phyloP scores from a whole-genome alignment of 2,888 invertebrate genomes.

The Andrena bucephala region DNA sequence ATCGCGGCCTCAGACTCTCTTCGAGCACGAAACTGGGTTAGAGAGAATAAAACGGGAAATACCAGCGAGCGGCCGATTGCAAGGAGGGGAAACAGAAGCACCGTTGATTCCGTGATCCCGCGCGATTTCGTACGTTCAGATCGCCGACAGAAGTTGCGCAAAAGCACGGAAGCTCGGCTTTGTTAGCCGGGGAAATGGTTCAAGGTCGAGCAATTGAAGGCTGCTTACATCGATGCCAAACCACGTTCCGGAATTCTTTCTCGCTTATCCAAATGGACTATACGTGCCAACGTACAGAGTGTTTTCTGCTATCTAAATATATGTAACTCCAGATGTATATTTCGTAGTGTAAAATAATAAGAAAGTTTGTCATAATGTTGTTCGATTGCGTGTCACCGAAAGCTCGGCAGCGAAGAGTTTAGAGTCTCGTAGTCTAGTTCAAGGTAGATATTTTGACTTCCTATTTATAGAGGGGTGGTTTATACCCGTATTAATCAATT shows the following conservation, averaged over 20 bases:
- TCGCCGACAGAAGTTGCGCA: slow-evolving; percentile 30
- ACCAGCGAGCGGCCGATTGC: slow-evolving; percentile 60
- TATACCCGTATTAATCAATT: too few species aligned
- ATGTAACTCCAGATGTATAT: too few species aligned
- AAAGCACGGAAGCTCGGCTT: slow-evolving; percentile 43
- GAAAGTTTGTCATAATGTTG: too few species aligned
- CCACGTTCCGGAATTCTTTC: not conserved
- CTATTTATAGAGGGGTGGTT: too few species aligned
- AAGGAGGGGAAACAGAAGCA: slow-evolving; percentile 54
- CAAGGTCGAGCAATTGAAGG: slow-evolving; percentile 62
- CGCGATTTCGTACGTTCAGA: slow-evolving; percentile 44
- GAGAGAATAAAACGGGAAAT: slow-evolving; percentile 70
- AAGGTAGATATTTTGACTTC: too few species aligned
- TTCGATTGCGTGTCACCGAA: too few species aligned
- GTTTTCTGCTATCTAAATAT: too few species aligned
- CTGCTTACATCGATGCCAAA: slow-evolving; percentile 29
- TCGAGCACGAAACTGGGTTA: slow-evolving; percentile 67
- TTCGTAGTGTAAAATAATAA: too few species aligned
- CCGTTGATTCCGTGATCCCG: slow-evolving; percentile 44
- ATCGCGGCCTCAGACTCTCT: slow-evolving; percentile 46
- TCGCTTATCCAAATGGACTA: not conserved
- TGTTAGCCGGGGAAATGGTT: slow-evolving; percentile 57
- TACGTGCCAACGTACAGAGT: too few species aligned
- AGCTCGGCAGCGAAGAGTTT: too few species aligned
- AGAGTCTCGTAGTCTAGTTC: too few species aligned